These are phyloP conservation scores for Lepidocyrtoides sp. DNA, from an alignment of 2,888 invertebrate genomes.

Conservation along the genomic window DNA sequence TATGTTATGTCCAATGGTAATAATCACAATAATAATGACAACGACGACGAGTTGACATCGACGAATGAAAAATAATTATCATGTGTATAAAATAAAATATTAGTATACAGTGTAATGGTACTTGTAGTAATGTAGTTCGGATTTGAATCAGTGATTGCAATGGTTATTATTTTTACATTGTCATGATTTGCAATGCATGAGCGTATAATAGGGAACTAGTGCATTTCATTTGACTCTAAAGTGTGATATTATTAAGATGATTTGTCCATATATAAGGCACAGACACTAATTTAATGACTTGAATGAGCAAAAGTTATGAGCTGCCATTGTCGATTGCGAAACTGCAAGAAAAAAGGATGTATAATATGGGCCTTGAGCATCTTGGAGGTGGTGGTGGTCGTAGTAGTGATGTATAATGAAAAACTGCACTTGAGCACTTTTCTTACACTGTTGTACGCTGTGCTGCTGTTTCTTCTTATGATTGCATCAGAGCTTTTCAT, in stretches of 20 bases:
- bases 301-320: conserved; percentile 73
- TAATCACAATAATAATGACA: neutral
- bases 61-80: neutral
- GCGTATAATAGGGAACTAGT: conserved; percentile 25
- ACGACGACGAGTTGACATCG: neutral
- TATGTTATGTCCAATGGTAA: neutral
- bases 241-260: neutral
- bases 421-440: conserved; percentile 16
- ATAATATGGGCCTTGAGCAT: conserved; percentile 61
- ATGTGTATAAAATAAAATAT: neutral
- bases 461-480: neutral
- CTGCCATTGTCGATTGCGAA: conserved; percentile 59
- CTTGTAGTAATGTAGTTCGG: conserved; percentile 39
- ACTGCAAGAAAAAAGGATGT: conserved; percentile 29
- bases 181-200: neutral
- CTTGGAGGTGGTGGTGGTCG: neutral
- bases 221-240: conserved; percentile 33
- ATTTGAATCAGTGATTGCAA: conserved; percentile 50
- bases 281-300: conserved; percentile 68
- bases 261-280: conserved; percentile 43
- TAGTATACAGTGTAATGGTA: neutral
- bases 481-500: conserved; percentile 31
- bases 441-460: neutral
- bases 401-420: neutral
- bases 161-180: neutral